These are phyloP conservation scores for Rutpela maculata DNA, from an alignment of 2,888 invertebrate genomes.

Conservation along the genomic window DNA sequence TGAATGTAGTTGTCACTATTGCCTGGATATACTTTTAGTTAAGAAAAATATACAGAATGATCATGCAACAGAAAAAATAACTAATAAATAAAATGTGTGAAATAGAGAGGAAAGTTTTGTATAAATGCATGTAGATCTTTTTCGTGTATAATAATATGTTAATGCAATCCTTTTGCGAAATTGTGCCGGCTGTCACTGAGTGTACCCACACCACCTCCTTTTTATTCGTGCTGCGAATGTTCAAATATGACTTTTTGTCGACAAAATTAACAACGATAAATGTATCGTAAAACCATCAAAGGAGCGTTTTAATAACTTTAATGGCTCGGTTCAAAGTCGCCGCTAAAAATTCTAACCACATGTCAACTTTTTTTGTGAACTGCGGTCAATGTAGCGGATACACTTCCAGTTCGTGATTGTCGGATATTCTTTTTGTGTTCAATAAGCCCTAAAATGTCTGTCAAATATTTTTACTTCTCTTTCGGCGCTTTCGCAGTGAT, in stretches of 20 bases:
- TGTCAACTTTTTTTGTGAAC: slow-evolving; percentile 42
- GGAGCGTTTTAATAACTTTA: slow-evolving; percentile 34
- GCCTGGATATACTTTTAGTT: no score
- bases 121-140: background rate
- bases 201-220: slow-evolving; percentile 12
- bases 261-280: slow-evolving; percentile 31
- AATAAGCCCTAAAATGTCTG: slow-evolving; percentile 40
- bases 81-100: no score
- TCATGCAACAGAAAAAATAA: no score
- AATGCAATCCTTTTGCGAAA: background rate
- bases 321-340: slow-evolving; percentile 52
- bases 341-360: slow-evolving; percentile 48
- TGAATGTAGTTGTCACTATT: no score
- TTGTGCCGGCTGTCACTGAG: background rate
- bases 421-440: slow-evolving; percentile 31
- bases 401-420: slow-evolving; percentile 25
- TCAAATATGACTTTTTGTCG: slow-evolving; percentile 18
- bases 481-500: slow-evolving; percentile 21
- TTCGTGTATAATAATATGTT: background rate
- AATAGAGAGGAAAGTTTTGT: no score
- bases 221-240: slow-evolving; percentile 9
- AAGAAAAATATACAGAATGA: no score
- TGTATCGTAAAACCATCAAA: slow-evolving; percentile 43
- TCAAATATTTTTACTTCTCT: slow-evolving; percentile 22
- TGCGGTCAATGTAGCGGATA: slow-evolving; percentile 24